phyloP scores from a whole-genome alignment of 2,113 vertebrate species.

The Takifugu flavidus region DNA sequence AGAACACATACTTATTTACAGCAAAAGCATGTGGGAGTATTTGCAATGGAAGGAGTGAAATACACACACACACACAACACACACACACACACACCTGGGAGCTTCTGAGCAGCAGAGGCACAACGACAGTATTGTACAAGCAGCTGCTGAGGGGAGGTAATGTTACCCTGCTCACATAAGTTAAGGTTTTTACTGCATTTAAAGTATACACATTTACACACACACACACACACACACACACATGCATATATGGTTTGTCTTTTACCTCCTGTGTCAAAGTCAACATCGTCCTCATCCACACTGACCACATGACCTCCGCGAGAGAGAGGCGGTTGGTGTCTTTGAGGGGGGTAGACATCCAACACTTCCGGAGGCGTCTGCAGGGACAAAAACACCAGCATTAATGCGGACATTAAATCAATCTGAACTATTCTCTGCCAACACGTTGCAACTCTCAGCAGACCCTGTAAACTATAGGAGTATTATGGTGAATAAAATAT shows the following conservation, averaged over 20 bases:
- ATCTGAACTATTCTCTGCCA: constrained; percentile 2
- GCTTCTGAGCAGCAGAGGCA: constrained; percentile 21
- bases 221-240: not conserved
- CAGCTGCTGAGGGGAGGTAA: constrained; percentile 39
- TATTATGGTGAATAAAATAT: constrained; percentile 1
- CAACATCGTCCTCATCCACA: constrained; percentile 78
- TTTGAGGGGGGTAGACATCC: constrained; percentile 44
- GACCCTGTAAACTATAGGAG: constrained; percentile 20
- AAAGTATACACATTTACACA: not conserved
- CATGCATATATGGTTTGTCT: constrained; percentile 12
- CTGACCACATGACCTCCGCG: constrained; percentile 72
- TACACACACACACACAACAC: constrained; percentile 14
- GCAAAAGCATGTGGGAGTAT: constrained; percentile 36
- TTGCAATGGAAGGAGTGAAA: constrained; percentile 24
- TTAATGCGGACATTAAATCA: not conserved
- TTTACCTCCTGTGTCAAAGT: constrained; percentile 82
- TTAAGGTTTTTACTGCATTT: not conserved
- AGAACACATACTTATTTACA: constrained; percentile 51
- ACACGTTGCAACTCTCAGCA: constrained; percentile 13
- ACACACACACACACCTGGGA: constrained; percentile 51
- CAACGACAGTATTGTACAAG: constrained; percentile 60
- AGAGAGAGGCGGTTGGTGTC: constrained; percentile 30
- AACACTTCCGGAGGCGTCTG: constrained; percentile 56
- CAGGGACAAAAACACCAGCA: constrained; percentile 2
- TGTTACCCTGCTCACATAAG: constrained; percentile 20